Percentiles rank a stretch among this genome's conserved stretches.
phyloP scores from a whole-genome alignment of 2,888 invertebrate species.

The Agapostemon virescens region DNA sequence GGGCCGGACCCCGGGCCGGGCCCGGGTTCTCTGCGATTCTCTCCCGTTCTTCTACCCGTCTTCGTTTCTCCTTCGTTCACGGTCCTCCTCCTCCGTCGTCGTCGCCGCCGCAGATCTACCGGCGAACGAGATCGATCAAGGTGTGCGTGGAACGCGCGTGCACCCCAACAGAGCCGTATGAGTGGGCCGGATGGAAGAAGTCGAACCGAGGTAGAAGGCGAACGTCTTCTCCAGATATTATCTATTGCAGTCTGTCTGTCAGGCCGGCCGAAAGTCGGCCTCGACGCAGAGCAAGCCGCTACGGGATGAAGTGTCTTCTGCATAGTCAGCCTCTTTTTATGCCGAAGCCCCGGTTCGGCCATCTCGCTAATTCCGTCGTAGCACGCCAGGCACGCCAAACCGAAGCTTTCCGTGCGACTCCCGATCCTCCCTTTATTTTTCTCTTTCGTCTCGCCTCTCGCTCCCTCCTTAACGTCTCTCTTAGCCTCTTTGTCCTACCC shows the following conservation, averaged over 20 bases:
- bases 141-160: slow-evolving; percentile 36
- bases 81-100: not conserved
- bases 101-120: not conserved
- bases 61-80: not conserved
- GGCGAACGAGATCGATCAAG: not conserved
- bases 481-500: not conserved
- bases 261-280: slow-evolving; percentile 66
- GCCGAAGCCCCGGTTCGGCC: slow-evolving; percentile 57
- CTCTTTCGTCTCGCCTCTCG: slow-evolving; percentile 20
- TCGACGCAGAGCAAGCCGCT: slow-evolving; percentile 49
- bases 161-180: slow-evolving; percentile 32
- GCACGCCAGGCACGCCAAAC: slow-evolving; percentile 67
- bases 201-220: slow-evolving; percentile 56
- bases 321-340: slow-evolving; percentile 68
- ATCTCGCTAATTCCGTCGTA: slow-evolving; percentile 69
- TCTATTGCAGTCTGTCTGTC: slow-evolving; percentile 76
- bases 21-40: not conserved
- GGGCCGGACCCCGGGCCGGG: not conserved
- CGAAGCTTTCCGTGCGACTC: slow-evolving; percentile 67
- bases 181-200: slow-evolving; percentile 39
- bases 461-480: not conserved
- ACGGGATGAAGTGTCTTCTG: slow-evolving; percentile 68
- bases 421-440: slow-evolving; percentile 57
- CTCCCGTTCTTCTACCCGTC: not conserved
- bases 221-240: slow-evolving; percentile 73